phyloP scores from a whole-genome alignment of 2,113 vertebrate genomes.

The Elaphurus davidianus region DNA sequence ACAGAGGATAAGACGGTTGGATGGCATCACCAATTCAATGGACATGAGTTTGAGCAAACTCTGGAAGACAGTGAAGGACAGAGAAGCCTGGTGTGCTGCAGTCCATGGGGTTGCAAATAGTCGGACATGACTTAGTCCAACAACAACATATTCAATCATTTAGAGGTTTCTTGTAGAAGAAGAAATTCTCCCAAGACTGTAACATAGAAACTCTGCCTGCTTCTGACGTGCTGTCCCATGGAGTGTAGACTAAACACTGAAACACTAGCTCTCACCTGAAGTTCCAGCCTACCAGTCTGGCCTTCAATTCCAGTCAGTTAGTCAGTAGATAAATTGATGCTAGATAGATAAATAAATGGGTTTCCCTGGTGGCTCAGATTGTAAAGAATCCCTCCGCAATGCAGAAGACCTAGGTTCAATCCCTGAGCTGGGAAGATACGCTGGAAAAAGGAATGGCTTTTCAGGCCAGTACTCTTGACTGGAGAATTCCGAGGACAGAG shows the following conservation, averaged over 20 bases:
- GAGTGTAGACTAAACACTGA: neutral
- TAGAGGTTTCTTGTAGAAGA: neutral
- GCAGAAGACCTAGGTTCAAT: neutral
- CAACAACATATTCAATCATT: neutral
- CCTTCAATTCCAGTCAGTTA: neutral
- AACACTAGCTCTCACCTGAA: neutral
- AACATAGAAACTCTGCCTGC: neutral
- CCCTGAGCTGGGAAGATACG: neutral
- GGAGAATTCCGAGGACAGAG: neutral
- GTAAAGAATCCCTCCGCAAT: neutral
- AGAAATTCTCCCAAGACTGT: neutral
- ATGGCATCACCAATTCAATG: neutral
- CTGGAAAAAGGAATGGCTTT: neutral
- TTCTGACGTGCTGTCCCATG: neutral
- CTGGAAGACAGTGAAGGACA: neutral
- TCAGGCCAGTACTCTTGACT: neutral
- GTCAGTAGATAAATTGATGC: neutral
- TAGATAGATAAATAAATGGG: neutral
- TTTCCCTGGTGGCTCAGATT: neutral
- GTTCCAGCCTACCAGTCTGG: neutral
- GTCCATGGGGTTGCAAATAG: neutral
- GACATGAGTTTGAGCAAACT: neutral
- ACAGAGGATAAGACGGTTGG: neutral
- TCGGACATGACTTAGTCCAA: accelerated
- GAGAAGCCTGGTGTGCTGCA: neutral